Percentiles rank a stretch among this genome's conserved stretches.
Evolutionary conservation across 1,140 invertebrate genomes (phyloP).

Genomic region (Drosophila pachea): DNA sequence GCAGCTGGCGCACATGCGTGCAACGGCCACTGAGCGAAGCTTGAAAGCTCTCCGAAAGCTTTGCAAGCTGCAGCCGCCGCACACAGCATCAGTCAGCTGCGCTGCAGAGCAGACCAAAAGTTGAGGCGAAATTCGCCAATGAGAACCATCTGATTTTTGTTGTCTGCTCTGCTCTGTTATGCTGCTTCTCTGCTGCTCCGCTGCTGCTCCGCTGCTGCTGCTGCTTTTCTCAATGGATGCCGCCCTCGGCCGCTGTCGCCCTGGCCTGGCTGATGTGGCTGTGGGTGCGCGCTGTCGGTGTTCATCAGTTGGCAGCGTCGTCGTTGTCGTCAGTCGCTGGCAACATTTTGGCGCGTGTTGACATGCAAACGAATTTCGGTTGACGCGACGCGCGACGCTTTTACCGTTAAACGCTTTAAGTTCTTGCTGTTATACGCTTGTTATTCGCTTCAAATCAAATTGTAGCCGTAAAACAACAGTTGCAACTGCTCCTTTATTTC

Average conservation of each 20-base stretch:
- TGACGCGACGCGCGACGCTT: slow-evolving; percentile 56
- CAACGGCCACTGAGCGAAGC: slow-evolving; percentile 1
- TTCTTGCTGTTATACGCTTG: slow-evolving; percentile 47
- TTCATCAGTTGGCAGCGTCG: slow-evolving; percentile 44
- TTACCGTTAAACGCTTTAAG: slow-evolving; percentile 64
- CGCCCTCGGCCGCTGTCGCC: neutral
- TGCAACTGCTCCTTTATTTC: slow-evolving; percentile 4
- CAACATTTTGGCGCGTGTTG: slow-evolving; percentile 79
- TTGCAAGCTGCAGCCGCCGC: neutral
- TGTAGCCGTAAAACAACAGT: slow-evolving; percentile 17
- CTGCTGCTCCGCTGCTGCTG: neutral
- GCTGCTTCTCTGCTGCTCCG: neutral
- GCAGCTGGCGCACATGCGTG: slow-evolving; percentile 3
- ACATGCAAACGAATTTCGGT: slow-evolving; percentile 67
- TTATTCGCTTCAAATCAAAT: slow-evolving; percentile 33
- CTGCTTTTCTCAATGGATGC: slow-evolving; percentile 57
- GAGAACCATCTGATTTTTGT: slow-evolving; percentile 69
- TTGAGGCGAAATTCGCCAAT: slow-evolving; percentile 48
- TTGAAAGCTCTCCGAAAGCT: slow-evolving; percentile 37
- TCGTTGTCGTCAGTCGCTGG: slow-evolving; percentile 68
- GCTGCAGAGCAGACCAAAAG: slow-evolving; percentile 28
- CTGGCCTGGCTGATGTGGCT: neutral
- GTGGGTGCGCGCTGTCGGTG: slow-evolving; percentile 22
- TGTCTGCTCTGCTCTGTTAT: slow-evolving; percentile 30
- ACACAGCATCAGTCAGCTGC: slow-evolving; percentile 68